Percentiles rank a stretch among this genome's conserved stretches.
Conservation (phyloP, 2,113 vertebrate species). For the Istiophorus platypterus region DNA sequence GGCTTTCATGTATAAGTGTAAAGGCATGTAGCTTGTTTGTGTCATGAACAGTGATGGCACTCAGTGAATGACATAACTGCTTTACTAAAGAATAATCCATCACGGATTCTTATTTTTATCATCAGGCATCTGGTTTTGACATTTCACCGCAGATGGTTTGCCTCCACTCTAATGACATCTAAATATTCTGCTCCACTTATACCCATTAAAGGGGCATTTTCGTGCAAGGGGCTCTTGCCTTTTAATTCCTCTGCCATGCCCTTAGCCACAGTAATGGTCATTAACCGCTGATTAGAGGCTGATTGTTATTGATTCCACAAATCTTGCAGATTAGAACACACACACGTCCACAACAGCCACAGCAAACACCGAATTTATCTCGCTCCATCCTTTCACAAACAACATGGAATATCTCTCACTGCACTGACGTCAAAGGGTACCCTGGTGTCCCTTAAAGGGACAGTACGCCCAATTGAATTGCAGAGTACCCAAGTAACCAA, state of each 20-base stretch:
- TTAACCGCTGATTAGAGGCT: constrained; percentile 29
- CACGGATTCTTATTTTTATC: not conserved
- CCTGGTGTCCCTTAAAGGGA: constrained; percentile 77
- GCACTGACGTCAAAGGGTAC: constrained; percentile 78
- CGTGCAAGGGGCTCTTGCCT: not conserved
- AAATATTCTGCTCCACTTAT: not conserved
- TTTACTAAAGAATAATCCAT: not conserved
- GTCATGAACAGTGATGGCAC: constrained; percentile 25
- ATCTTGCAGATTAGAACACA: constrained; percentile 7
- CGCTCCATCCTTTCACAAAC: constrained; percentile 66
- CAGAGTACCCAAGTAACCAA: constrained; percentile 33
- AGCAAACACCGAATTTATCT: constrained; percentile 28
- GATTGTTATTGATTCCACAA: constrained; percentile 55
- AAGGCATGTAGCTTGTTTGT: constrained; percentile 3
- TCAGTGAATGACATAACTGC: constrained; percentile 24
- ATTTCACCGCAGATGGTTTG: not conserved
- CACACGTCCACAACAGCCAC: constrained; percentile 1
- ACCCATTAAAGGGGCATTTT: constrained; percentile 45
- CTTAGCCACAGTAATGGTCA: constrained; percentile 23
- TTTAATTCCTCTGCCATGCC: constrained; percentile 28
- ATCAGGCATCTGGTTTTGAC: not conserved
- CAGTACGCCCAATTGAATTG: constrained; percentile 40
- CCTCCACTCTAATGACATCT: constrained; percentile 1
- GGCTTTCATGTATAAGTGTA: constrained; percentile 25
- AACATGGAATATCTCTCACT: constrained; percentile 67